These are phyloP conservation scores for Proterorhinus semilunaris DNA, from an alignment of 2,113 vertebrate genomes.

Conservation along the genomic window DNA sequence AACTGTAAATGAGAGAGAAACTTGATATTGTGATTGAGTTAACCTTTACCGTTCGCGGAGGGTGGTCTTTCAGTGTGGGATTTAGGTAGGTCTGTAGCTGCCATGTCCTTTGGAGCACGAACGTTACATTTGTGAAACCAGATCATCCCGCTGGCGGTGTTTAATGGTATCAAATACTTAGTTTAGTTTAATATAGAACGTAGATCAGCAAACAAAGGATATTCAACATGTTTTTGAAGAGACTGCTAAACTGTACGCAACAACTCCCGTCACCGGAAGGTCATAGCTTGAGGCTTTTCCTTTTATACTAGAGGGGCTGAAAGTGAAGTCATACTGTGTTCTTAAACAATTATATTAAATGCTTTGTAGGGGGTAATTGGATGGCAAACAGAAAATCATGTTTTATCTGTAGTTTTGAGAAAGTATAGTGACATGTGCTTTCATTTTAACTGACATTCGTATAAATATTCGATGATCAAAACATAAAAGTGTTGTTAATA, in stretches of 20 bases:
- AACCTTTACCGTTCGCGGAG: too few species aligned
- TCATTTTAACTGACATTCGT: too few species aligned
- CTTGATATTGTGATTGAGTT: too few species aligned
- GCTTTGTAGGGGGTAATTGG: background rate
- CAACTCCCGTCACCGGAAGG: too few species aligned
- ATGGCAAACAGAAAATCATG: background rate
- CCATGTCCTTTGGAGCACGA: background rate
- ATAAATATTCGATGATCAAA: background rate
- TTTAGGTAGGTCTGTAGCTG: background rate
- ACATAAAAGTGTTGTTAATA: background rate
- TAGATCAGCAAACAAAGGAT: too few species aligned
- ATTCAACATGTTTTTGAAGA: too few species aligned
- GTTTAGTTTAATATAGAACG: too few species aligned
- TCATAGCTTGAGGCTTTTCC: too few species aligned
- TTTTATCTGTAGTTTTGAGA: background rate
- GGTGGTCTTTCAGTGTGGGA: background rate
- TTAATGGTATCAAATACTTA: background rate
- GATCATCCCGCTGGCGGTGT: constrained; percentile 9
- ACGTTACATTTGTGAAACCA: accelerated
- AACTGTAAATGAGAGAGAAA: too few species aligned
- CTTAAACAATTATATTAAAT: background rate
- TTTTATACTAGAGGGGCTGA: too few species aligned
- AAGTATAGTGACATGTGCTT: background rate
- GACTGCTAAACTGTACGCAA: too few species aligned
- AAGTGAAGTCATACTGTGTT: too few species aligned